phyloP scores from a whole-genome alignment of 2,797 vertebrate genomes.

The Coregonus suidteri region DNA sequence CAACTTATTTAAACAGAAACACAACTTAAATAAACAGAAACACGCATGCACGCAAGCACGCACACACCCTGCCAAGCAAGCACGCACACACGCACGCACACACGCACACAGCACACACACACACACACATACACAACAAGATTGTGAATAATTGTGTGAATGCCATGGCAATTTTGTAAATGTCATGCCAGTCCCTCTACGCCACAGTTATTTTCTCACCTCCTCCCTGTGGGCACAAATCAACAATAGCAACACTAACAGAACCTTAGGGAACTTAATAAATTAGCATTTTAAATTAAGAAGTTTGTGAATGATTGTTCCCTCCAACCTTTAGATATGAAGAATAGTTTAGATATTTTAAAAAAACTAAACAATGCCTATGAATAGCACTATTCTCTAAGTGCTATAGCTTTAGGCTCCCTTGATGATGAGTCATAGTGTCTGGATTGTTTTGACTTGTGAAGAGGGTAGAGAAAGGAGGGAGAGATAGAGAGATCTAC shows the following conservation, averaged over 20 bases:
- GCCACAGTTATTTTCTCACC: neutral
- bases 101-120: neutral
- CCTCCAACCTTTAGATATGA: no score
- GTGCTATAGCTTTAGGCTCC: neutral
- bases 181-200: neutral
- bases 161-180: neutral
- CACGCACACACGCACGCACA: constrained; percentile 80
- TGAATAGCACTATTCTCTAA: neutral
- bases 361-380: neutral
- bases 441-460: neutral
- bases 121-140: neutral
- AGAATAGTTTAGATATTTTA: no score
- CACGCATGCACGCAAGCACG: neutral
- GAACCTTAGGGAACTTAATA: neutral
- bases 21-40: neutral
- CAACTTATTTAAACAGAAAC: neutral
- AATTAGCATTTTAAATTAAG: neutral
- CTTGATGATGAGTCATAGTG: neutral
- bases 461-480: neutral
- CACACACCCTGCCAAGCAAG: constrained; percentile 6
- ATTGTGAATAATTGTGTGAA: no score
- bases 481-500: neutral
- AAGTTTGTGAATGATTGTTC: no score
- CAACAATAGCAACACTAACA: neutral
- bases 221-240: neutral